Evolutionary conservation across 2,113 vertebrate species (phyloP).

Genomic region (Xiphophorus maculatus): DNA sequence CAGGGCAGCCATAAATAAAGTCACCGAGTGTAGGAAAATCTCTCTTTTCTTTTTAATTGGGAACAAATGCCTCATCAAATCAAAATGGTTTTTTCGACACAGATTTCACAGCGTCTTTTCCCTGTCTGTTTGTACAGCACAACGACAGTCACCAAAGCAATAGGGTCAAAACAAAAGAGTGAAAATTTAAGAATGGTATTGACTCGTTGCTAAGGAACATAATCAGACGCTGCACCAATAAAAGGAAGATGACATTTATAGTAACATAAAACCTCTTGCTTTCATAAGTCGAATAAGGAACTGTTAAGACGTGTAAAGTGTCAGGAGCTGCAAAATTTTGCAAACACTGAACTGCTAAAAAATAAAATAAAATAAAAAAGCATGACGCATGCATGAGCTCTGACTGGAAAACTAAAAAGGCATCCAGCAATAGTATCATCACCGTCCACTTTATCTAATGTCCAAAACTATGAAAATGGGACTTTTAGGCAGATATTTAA

Average conservation of each 20-base stretch:
- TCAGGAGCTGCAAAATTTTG: slow-evolving; percentile 1
- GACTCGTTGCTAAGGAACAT: neutral
- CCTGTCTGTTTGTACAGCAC: slow-evolving; percentile 52
- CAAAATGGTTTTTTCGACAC: slow-evolving; percentile 7
- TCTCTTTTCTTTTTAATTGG: slow-evolving; percentile 21
- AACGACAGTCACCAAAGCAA: slow-evolving; percentile 71
- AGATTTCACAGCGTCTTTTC: slow-evolving; percentile 9
- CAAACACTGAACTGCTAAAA: neutral
- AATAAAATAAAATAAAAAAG: neutral
- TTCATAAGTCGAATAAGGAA: neutral
- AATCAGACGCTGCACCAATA: slow-evolving; percentile 22
- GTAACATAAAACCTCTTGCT: slow-evolving; percentile 1
- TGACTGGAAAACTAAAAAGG: neutral
- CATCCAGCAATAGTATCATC: neutral
- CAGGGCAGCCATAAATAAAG: slow-evolving; percentile 47
- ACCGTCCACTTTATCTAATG: neutral
- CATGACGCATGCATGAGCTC: neutral
- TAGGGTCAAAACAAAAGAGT: neutral
- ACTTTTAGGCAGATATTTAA: slow-evolving; percentile 2
- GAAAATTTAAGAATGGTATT: neutral
- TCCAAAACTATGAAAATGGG: neutral
- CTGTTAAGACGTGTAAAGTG: neutral
- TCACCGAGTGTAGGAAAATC: slow-evolving; percentile 1
- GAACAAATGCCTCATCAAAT: slow-evolving; percentile 46
- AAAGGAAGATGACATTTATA: slow-evolving; percentile 31